phyloP scores from a whole-genome alignment of 2,888 invertebrate genomes.

The Leptinotarsa juncta region DNA sequence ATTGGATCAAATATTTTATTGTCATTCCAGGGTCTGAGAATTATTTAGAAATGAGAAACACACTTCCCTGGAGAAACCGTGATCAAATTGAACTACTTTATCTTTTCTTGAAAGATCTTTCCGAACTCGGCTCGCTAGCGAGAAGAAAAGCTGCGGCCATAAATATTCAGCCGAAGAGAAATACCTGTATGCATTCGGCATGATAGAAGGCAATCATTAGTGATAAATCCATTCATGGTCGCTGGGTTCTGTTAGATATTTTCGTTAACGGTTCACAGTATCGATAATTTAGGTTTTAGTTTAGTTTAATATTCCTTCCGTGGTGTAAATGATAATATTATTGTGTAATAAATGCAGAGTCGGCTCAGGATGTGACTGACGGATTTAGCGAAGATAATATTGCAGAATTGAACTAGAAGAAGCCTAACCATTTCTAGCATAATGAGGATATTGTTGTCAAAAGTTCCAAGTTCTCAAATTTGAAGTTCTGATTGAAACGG shows the following conservation, averaged over 20 bases:
- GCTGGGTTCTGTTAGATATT: slow-evolving; percentile 39
- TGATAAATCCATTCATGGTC: slow-evolving; percentile 46
- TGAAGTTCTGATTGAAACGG: no score
- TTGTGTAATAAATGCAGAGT: slow-evolving; percentile 32
- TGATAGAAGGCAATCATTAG: slow-evolving; percentile 44
- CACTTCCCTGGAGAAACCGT: no score
- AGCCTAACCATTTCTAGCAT: no score
- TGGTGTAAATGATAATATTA: slow-evolving; percentile 45
- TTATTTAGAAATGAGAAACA: not conserved
- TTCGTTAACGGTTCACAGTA: slow-evolving; percentile 42
- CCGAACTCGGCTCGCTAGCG: not conserved
- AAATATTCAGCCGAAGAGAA: slow-evolving; percentile 19
- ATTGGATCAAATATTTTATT: no score
- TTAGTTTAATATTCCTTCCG: slow-evolving; percentile 43
- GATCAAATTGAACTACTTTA: no score
- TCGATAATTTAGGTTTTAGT: slow-evolving; percentile 39
- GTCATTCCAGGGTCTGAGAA: no score
- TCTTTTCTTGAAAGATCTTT: not conserved
- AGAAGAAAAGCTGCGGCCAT: not conserved
- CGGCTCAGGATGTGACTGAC: not conserved
- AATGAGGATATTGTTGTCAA: no score
- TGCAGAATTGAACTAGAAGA: not conserved
- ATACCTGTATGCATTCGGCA: slow-evolving; percentile 29
- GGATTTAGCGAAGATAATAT: not conserved
- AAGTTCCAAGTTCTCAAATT: no score